A percentile compares a stretch with the other conserved stretches of the same genome.
These are phyloP conservation scores for Zoanthus solanderi DNA, from an alignment of 92 coral and sea anemone species.

Conservation along the genomic window DNA sequence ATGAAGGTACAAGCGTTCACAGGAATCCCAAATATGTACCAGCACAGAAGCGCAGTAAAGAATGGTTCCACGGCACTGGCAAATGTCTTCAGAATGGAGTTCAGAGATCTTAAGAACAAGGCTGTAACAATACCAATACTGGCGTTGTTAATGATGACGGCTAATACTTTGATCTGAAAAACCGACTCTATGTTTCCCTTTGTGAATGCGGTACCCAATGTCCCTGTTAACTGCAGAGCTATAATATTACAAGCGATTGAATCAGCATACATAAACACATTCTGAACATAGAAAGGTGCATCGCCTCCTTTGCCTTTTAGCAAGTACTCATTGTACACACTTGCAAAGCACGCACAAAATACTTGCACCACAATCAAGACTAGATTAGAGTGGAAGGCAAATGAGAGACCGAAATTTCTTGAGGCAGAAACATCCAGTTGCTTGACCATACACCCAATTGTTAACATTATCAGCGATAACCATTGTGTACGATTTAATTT, in stretches of 20 bases:
- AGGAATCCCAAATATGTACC: conserved; percentile 97
- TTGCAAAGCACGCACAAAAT: conserved; percentile 96
- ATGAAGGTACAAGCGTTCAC: conserved; percentile 82
- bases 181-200: conserved; percentile 75
- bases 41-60: conserved; percentile 91
- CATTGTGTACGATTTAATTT: conserved; percentile 80
- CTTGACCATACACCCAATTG: conserved; percentile 90
- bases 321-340: conserved; percentile 97
- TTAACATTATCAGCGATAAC: conserved; percentile 83
- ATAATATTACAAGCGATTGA: conserved; percentile 85
- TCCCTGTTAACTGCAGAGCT: conserved; percentile 76
- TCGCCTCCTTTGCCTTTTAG: conserved; percentile 92
- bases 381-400: conserved; percentile 77
- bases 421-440: conserved; percentile 72
- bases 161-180: conserved; percentile 77
- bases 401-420: conserved; percentile 61
- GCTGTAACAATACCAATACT: conserved; percentile 93
- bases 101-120: conserved; percentile 81
- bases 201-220: conserved; percentile 79
- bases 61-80: conserved; percentile 96
- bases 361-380: conserved; percentile 89
- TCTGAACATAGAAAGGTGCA: conserved; percentile 88
- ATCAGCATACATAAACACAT: conserved; percentile 93
- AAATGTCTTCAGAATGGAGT: conserved; percentile 96
- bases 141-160: conserved; percentile 88